Evolutionary conservation across 1,140 invertebrate genomes (phyloP).

Genomic region (Pseudomyrmex flavicornis): DNA sequence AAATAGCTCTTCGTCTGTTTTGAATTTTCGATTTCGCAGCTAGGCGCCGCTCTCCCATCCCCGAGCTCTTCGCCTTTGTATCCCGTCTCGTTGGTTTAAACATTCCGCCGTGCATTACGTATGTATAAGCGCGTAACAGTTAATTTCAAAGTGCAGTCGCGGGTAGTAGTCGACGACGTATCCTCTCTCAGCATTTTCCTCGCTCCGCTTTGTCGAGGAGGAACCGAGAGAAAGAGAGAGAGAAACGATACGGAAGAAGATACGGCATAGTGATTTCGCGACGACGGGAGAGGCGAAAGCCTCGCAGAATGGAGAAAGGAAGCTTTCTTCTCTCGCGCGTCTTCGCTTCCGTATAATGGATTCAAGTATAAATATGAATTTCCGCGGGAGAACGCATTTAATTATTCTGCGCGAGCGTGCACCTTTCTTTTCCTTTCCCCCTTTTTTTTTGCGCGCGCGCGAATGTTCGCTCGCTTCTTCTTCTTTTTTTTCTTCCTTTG

Average conservation of each 20-base stretch:
- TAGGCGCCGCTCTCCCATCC: background rate
- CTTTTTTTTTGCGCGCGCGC: background rate
- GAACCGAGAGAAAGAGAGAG: background rate
- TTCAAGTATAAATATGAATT: slow-evolving; percentile 78
- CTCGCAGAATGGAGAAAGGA: slow-evolving; percentile 1
- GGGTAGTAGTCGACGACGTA: slow-evolving; percentile 28
- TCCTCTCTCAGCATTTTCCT: slow-evolving; percentile 26
- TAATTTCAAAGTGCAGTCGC: slow-evolving; percentile 65
- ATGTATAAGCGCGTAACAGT: slow-evolving; percentile 56
- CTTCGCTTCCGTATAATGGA: slow-evolving; percentile 68
- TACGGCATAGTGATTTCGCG: slow-evolving; percentile 23
- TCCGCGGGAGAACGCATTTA: slow-evolving; percentile 73
- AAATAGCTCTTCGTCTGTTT: slow-evolving; percentile 47
- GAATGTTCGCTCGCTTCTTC: slow-evolving; percentile 30
- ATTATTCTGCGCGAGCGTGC: slow-evolving; percentile 69
- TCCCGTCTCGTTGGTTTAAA: slow-evolving; percentile 22
- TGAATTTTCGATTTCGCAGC: slow-evolving; percentile 54
- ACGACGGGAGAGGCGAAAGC: slow-evolving; percentile 11
- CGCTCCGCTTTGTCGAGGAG: background rate
- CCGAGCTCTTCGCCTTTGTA: slow-evolving; percentile 19
- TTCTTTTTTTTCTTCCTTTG: slow-evolving; percentile 47
- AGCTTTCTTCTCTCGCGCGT: slow-evolving; percentile 33
- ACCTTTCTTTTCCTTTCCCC: slow-evolving; percentile 19
- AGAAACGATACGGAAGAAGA: background rate
- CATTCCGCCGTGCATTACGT: slow-evolving; percentile 33